Evolutionary conservation across 1,140 invertebrate species (phyloP).

Genomic region (Himalopsyche phryganea): DNA sequence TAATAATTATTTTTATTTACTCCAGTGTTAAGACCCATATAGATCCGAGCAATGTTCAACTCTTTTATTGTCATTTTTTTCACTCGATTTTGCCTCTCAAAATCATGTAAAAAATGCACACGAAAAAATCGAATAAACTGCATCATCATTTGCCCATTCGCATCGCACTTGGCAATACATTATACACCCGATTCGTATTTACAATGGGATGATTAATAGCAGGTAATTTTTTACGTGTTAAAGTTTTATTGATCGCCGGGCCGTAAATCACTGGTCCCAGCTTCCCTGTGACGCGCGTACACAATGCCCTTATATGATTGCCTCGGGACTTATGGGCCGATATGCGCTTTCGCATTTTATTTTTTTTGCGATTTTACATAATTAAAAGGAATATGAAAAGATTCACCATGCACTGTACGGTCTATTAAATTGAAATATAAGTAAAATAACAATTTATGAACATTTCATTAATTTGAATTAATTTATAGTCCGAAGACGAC

Average conservation of each 20-base stretch:
- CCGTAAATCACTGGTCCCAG: conserved; percentile 6
- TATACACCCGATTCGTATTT: conserved; percentile 11
- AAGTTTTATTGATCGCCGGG: conserved; percentile 24
- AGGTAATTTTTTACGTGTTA: conserved; percentile 33
- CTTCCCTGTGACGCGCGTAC: neutral
- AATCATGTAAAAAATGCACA: neutral
- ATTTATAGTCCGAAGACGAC: too few relatives aligned
- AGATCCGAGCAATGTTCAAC: neutral
- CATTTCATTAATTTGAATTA: too few relatives aligned
- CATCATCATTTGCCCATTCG: conserved; percentile 5
- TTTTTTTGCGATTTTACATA: neutral
- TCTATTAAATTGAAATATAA: too few relatives aligned
- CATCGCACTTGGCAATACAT: conserved; percentile 8
- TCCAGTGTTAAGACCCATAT: neutral
- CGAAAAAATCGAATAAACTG: neutral
- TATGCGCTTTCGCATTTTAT: neutral
- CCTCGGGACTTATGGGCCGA: conserved; percentile 1
- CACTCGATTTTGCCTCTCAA: neutral
- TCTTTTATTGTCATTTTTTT: neutral
- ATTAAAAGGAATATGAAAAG: neutral
- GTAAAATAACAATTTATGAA: too few relatives aligned
- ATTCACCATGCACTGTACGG: neutral
- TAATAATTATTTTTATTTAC: too few relatives aligned
- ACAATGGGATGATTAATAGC: conserved; percentile 33
- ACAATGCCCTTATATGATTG: neutral